Evolutionary conservation across 2,797 vertebrate species (phyloP).

Genomic region (Orientallactaga sibirica): DNA sequence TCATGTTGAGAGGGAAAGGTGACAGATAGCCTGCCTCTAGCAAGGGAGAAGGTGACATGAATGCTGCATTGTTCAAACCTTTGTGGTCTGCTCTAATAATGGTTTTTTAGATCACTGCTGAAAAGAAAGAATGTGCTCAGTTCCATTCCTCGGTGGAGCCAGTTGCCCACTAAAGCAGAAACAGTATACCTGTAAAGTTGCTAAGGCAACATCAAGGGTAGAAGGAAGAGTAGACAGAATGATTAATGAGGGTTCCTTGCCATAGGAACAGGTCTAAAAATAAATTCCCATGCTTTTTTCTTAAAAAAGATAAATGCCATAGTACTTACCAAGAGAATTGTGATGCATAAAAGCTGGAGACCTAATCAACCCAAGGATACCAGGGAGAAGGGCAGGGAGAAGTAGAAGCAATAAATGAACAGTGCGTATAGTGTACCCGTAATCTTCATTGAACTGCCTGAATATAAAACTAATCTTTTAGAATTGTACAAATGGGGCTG

Average conservation of each 20-base stretch:
- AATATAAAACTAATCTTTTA: slow-evolving; percentile 6
- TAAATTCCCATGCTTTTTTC: slow-evolving; percentile 29
- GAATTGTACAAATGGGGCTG: slow-evolving; percentile 10
- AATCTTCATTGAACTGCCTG: not conserved
- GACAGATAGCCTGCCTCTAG: slow-evolving; percentile 43
- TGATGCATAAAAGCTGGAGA: not conserved
- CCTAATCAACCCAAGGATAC: not conserved
- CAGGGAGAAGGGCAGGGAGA: not conserved
- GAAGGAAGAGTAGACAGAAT: slow-evolving; percentile 55
- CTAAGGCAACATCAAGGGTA: slow-evolving; percentile 48
- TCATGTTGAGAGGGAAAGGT: not conserved
- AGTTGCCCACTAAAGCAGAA: slow-evolving; percentile 51
- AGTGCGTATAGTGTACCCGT: not conserved
- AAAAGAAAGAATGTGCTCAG: slow-evolving; percentile 15
- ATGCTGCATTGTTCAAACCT: not conserved
- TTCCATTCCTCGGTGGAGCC: not conserved
- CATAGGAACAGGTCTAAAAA: slow-evolving; percentile 68
- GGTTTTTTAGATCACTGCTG: slow-evolving; percentile 29
- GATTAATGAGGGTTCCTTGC: slow-evolving; percentile 76
- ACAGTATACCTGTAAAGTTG: slow-evolving; percentile 60
- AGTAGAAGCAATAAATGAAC: not conserved
- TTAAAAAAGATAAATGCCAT: slow-evolving; percentile 48
- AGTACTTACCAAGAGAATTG: slow-evolving; percentile 43
- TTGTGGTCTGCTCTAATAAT: not conserved
- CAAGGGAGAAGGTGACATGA: not conserved